Percentiles rank a stretch among this genome's conserved stretches.
phyloP scores from a whole-genome alignment of 2,113 vertebrate genomes.

The Pachyramphus minor region DNA sequence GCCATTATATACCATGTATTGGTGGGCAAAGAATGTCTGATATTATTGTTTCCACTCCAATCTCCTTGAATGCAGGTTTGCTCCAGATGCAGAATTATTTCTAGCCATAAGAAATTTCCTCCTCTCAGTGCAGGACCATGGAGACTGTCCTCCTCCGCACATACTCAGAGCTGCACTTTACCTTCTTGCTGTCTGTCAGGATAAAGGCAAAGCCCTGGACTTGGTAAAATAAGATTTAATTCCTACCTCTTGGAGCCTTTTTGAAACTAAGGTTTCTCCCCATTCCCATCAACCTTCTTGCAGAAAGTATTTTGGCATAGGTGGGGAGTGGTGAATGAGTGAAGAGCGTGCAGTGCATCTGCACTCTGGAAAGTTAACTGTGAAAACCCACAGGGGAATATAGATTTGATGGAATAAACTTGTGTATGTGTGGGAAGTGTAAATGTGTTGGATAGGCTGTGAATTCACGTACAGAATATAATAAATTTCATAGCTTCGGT shows the following conservation, averaged over 20 bases:
- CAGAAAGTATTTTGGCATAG: not conserved
- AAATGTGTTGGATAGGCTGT: slow-evolving; percentile 28
- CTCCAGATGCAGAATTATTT: slow-evolving; percentile 83
- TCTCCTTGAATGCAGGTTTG: slow-evolving; percentile 77
- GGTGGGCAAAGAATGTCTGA: not conserved
- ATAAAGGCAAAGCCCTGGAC: slow-evolving; percentile 73
- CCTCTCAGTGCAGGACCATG: slow-evolving; percentile 77
- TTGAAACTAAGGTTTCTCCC: not conserved
- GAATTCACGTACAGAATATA: slow-evolving; percentile 11
- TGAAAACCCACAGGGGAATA: slow-evolving; percentile 1
- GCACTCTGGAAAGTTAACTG: not conserved
- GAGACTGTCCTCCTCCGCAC: slow-evolving; percentile 52
- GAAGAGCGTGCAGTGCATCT: not conserved
- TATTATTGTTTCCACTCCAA: not conserved
- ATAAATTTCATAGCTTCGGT: not conserved
- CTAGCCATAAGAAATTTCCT: slow-evolving; percentile 78
- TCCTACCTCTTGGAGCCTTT: not conserved
- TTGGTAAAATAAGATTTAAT: slow-evolving; percentile 70
- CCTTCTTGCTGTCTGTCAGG: slow-evolving; percentile 84
- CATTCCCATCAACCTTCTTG: not conserved
- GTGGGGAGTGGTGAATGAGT: not conserved
- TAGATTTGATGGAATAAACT: slow-evolving; percentile 25
- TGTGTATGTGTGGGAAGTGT: slow-evolving; percentile 32
- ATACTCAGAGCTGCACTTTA: slow-evolving; percentile 84
- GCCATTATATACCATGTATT: not conserved